Conservation (phyloP, 2,113 vertebrate genomes). For the Ptychochromis oligacanthus region DNA sequence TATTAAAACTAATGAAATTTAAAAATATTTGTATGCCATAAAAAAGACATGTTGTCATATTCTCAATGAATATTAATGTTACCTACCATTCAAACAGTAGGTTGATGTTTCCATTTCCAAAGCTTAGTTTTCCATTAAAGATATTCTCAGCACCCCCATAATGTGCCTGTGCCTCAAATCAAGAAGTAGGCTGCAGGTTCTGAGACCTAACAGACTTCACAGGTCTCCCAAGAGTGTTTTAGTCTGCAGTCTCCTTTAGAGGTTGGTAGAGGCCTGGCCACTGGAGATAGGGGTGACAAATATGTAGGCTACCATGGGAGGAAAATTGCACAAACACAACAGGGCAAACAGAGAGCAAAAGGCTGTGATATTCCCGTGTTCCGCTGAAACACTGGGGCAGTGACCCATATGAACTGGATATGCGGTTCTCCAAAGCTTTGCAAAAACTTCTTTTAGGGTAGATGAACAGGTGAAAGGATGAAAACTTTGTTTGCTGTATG, state of each 20-base stretch:
- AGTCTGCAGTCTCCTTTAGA: constrained; percentile 39
- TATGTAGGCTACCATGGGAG: constrained; percentile 21
- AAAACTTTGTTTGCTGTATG: neutral
- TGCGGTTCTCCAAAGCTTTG: constrained; percentile 13
- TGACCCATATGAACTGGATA: constrained; percentile 48
- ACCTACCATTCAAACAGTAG: neutral
- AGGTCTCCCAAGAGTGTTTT: constrained; percentile 32
- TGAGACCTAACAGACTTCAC: constrained; percentile 3
- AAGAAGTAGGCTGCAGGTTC: neutral
- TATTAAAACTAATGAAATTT: neutral
- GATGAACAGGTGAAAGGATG: constrained; percentile 8
- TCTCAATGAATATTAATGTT: neutral
- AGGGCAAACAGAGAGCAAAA: constrained; percentile 48
- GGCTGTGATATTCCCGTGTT: constrained; percentile 6
- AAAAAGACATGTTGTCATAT: neutral
- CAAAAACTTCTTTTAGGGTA: constrained; percentile 1
- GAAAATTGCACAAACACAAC: constrained; percentile 58
- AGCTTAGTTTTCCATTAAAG: neutral
- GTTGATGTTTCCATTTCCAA: neutral
- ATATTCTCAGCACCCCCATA: neutral
- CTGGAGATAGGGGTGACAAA: constrained; percentile 59
- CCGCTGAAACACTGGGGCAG: constrained; percentile 28
- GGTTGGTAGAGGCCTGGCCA: constrained; percentile 41
- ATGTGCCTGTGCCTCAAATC: neutral
- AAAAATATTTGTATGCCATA: no score